Evolutionary conservation across 2,888 invertebrate genomes (phyloP).

Genomic region (Schizaphis graminum): DNA sequence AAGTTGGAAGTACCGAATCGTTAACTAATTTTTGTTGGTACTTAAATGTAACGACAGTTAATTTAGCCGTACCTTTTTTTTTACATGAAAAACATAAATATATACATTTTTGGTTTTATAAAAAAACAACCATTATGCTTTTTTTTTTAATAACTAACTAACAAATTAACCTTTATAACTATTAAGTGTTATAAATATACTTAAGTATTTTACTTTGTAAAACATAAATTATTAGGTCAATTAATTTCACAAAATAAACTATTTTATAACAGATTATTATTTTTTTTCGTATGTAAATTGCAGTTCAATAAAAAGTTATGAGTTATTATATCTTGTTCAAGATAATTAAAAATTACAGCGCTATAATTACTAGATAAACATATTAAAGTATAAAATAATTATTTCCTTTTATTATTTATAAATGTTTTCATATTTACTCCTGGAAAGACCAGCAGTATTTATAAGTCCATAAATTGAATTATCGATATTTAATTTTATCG

Average conservation of each 20-base stretch:
- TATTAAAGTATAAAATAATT: neutral
- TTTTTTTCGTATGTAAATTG: neutral
- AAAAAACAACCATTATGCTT: neutral
- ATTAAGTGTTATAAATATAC: neutral
- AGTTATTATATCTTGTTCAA: neutral
- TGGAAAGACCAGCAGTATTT: neutral
- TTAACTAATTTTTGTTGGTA: neutral
- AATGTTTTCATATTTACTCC: neutral
- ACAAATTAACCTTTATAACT: neutral
- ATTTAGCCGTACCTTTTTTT: neutral
- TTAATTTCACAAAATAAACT: neutral
- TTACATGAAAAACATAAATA: neutral
- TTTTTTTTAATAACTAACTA: neutral
- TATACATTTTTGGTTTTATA: neutral
- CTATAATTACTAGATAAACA: neutral
- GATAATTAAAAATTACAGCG: neutral
- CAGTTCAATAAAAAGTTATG: neutral
- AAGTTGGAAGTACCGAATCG: neutral
- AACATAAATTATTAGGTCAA: neutral
- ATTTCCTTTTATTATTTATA: neutral
- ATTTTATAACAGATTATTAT: neutral
- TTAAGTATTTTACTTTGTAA: neutral
- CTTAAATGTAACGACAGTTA: neutral
- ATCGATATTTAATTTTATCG: neutral
- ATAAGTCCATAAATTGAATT: neutral